A percentile compares a stretch with the other conserved stretches of the same genome.
Conservation (phyloP, 2,113 vertebrate genomes). For the Noturus placidus region DNA sequence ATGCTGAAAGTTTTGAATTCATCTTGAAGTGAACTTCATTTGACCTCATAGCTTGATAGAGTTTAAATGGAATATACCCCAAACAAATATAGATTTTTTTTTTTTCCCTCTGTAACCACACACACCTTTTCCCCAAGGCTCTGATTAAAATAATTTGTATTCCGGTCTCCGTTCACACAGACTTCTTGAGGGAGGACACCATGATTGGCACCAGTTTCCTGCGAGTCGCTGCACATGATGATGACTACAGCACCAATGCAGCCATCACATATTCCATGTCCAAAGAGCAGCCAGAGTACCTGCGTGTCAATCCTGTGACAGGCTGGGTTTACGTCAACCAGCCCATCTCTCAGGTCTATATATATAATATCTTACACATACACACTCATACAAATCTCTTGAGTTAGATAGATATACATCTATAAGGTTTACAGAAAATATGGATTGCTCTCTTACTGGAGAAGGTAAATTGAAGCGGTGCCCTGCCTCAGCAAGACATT, state of each 20-base stretch:
- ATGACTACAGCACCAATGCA: conserved; percentile 83
- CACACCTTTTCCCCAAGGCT: not conserved
- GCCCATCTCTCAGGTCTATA: conserved; percentile 80
- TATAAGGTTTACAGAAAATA: conserved; percentile 6
- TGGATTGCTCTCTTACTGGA: conserved; percentile 13
- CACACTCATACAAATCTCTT: not conserved
- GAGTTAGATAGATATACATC: not conserved
- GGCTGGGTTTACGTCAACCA: conserved; percentile 88
- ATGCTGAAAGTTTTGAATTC: not conserved
- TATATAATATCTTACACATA: not conserved
- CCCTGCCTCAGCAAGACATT: not conserved
- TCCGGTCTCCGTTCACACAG: conserved; percentile 61
- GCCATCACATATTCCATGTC: conserved; percentile 79
- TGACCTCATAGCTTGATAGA: not conserved
- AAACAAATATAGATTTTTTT: not conserved
- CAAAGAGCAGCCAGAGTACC: conserved; percentile 76
- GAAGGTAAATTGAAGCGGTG: not conserved
- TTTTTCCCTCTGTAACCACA: not conserved
- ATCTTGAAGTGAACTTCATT: not conserved
- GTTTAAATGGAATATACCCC: not conserved
- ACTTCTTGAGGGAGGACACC: conserved; percentile 85
- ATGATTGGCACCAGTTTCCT: conserved; percentile 86
- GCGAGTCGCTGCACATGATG: conserved; percentile 80
- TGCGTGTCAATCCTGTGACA: conserved; percentile 80
- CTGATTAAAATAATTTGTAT: conserved; percentile 36